Base-by-base conservation (phyloP, 2,888 invertebrate species). In the Drosophila ustulata region DNA sequence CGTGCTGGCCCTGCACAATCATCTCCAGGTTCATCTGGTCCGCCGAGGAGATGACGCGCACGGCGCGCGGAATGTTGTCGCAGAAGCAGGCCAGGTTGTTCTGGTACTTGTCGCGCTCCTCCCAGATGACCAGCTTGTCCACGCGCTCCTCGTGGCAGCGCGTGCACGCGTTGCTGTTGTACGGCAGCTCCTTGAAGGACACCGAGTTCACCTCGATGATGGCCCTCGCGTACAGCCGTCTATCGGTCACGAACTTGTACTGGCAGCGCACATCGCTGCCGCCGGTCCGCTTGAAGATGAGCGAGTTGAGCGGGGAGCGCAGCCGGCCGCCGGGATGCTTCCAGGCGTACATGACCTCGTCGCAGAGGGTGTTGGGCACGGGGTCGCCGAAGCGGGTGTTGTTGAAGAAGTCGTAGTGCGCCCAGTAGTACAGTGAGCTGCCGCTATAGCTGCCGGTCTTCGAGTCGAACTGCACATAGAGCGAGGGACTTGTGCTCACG, bases 361-460 rank as follows among this genome's bases (percentile, higher is more conserved):
- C 98, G 90, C 98, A 98, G 3, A 95, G 94, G 0, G 96, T 97
- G 23, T 95, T 96, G 0, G 94, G 94, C 0, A 97, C 96, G 0
- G 96, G 95, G 74, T 96, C 96, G 0, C 98, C 98, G 75, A 96
- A 96, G 56, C 96, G 95, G 0, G 97, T 97, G 87, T 97, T 97
- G 92, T 98, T 97, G 93, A 97, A 98, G 93, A 97, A 98, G 90
- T 98, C 97, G 89, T 97, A 98, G 90, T 97, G 97, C 0, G 97
- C 97, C 97, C 97, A 97, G 91, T 97, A 98, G 92, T 98, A 97
- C 11, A 98, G 93, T 0, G 97, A 97, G n/a, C 97, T 97, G 94
- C 97, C 98, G 69, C 97, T 97, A 84, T 98, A 97, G 77, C 97
- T 97, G 25, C 98, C 98, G 1, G 97, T 97, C 91, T 97, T 97